Evolutionary conservation across 2,888 invertebrate genomes (phyloP).

Genomic region (Neoaliturus tenellus): DNA sequence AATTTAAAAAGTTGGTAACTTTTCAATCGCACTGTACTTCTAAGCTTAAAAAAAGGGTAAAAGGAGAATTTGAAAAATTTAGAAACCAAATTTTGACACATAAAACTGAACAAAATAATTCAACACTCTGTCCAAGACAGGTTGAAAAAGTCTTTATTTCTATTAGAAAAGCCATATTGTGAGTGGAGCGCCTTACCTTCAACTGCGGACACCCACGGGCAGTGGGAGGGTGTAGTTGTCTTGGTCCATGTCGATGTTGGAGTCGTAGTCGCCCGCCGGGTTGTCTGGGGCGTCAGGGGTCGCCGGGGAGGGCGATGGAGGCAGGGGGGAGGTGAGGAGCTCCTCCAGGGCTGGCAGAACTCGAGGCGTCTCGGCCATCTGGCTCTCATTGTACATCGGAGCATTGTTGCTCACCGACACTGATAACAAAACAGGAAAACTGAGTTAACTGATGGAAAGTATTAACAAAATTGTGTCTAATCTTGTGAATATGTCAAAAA

Average conservation of each 20-base stretch:
- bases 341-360: constrained; percentile 48
- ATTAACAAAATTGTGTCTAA: not conserved
- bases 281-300: not conserved
- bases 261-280: not conserved
- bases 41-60: too few species aligned
- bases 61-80: too few species aligned
- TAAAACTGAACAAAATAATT: too few species aligned
- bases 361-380: constrained; percentile 49
- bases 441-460: too few species aligned
- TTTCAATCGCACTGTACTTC: too few species aligned
- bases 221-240: not conserved
- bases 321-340: constrained; percentile 3
- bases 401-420: not conserved
- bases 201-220: not conserved
- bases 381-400: constrained; percentile 28
- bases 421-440: too few species aligned
- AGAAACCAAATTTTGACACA: too few species aligned
- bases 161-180: too few species aligned
- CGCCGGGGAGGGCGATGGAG: not conserved
- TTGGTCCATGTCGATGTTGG: not conserved
- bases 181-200: too few species aligned
- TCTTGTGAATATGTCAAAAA: not conserved
- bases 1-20: too few species aligned
- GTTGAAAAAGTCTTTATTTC: too few species aligned
- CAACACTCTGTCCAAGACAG: too few species aligned